phyloP scores from a whole-genome alignment of 1,140 invertebrate species.

The Steinernema khuongi region DNA sequence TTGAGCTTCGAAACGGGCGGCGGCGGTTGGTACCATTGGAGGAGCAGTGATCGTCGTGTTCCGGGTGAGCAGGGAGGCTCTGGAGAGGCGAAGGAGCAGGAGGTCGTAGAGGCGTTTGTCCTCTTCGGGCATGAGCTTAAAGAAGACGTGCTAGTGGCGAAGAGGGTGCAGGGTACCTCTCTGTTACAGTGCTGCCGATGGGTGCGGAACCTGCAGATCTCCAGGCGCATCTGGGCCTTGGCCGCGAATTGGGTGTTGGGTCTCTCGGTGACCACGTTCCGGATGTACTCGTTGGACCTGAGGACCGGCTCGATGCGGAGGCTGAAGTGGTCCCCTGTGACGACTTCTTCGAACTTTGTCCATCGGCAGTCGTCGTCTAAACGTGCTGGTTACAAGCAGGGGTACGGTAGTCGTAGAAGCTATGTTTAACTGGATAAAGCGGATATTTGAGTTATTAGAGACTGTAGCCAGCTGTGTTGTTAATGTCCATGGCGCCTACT shows the following conservation, averaged over 20 bases:
- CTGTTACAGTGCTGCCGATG: slow-evolving; percentile 35
- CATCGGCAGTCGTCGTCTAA: not conserved
- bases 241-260: slow-evolving; percentile 18
- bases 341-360: not conserved
- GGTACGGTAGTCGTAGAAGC: too few relatives aligned
- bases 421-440: too few relatives aligned
- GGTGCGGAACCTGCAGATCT: slow-evolving; percentile 32
- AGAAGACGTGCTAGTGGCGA: not conserved
- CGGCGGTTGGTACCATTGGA: not conserved
- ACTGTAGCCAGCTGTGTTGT: too few relatives aligned
- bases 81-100: slow-evolving; percentile 25
- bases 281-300: not conserved
- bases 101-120: slow-evolving; percentile 24
- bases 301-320: not conserved
- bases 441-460: too few relatives aligned
- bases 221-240: slow-evolving; percentile 27
- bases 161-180: slow-evolving; percentile 17
- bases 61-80: slow-evolving; percentile 5
- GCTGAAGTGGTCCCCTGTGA: not conserved
- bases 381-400: too few relatives aligned
- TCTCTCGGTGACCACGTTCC: not conserved
- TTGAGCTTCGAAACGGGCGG: not conserved
- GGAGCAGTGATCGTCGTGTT: not conserved
- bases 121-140: slow-evolving; percentile 29
- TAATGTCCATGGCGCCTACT: too few relatives aligned